A percentile compares a stretch with the other conserved stretches of the same genome.
These are phyloP conservation scores for Hirundichthys speculiger DNA, from an alignment of 2,113 vertebrate species.

Conservation along the genomic window DNA sequence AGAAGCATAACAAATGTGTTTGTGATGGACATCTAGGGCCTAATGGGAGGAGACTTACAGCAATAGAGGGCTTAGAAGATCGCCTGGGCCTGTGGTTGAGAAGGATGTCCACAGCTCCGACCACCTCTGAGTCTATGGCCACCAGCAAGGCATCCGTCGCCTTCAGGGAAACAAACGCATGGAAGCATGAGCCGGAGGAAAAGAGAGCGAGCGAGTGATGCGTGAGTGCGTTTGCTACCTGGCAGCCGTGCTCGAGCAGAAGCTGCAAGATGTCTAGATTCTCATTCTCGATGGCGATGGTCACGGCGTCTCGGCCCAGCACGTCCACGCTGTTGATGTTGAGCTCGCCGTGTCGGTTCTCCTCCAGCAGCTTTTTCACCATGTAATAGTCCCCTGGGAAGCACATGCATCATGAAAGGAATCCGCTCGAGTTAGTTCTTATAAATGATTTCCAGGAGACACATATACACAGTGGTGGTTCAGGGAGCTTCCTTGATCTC, in stretches of 20 bases:
- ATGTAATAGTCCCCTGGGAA: constrained; percentile 96
- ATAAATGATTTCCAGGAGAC: not conserved
- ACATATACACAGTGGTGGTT: constrained; percentile 8
- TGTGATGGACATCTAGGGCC: not conserved
- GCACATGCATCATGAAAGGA: not conserved
- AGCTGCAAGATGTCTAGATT: constrained; percentile 97
- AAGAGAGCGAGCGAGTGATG: not conserved
- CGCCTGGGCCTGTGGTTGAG: constrained; percentile 95
- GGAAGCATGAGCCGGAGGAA: not conserved
- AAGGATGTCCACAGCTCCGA: constrained; percentile 97
- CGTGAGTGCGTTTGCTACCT: constrained; percentile 80
- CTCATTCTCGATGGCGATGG: constrained; percentile 97
- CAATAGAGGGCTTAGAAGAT: constrained; percentile 94
- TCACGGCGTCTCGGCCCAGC: constrained; percentile 94
- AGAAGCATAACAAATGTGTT: not conserved
- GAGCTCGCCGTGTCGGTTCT: constrained; percentile 91
- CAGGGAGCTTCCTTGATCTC: constrained; percentile 27
- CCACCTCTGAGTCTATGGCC: constrained; percentile 97
- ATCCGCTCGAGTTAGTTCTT: not conserved
- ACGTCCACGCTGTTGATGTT: constrained; percentile 98
- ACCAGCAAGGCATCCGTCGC: constrained; percentile 95
- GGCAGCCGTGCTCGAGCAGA: constrained; percentile 95
- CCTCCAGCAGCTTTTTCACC: constrained; percentile 98
- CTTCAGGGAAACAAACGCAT: constrained; percentile 74
- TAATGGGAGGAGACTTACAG: constrained; percentile 82